phyloP scores from a whole-genome alignment of 2,888 invertebrate genomes.

The Tipula vernalis region DNA sequence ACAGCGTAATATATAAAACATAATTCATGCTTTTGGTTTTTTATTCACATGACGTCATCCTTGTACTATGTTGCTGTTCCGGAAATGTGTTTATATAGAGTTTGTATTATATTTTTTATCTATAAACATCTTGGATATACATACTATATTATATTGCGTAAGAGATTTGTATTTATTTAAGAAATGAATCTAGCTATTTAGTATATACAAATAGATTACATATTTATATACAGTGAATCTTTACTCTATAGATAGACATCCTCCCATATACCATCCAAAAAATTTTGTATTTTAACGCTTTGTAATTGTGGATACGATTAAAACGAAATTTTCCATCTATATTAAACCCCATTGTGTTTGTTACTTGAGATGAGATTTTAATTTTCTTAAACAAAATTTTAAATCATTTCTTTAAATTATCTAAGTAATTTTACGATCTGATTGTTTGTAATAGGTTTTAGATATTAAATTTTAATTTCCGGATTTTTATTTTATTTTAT shows the following conservation, averaged over 20 bases:
- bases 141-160: neutral
- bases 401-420: neutral
- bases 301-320: neutral
- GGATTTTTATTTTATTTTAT: neutral
- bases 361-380: neutral
- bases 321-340: neutral
- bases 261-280: neutral
- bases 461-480: neutral
- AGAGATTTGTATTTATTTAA: neutral
- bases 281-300: neutral
- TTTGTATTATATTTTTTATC: neutral
- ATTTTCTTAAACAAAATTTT: neutral
- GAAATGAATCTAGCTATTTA: neutral
- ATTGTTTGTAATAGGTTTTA: neutral
- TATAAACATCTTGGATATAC: neutral
- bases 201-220: neutral
- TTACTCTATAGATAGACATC: neutral
- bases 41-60: neutral
- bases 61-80: neutral
- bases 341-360: neutral
- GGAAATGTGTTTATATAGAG: neutral
- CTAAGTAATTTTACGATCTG: neutral
- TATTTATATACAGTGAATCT: neutral
- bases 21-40: neutral
- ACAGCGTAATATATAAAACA: neutral